phyloP scores from a whole-genome alignment of 2,797 vertebrate genomes.

The Dallia pectoralis region DNA sequence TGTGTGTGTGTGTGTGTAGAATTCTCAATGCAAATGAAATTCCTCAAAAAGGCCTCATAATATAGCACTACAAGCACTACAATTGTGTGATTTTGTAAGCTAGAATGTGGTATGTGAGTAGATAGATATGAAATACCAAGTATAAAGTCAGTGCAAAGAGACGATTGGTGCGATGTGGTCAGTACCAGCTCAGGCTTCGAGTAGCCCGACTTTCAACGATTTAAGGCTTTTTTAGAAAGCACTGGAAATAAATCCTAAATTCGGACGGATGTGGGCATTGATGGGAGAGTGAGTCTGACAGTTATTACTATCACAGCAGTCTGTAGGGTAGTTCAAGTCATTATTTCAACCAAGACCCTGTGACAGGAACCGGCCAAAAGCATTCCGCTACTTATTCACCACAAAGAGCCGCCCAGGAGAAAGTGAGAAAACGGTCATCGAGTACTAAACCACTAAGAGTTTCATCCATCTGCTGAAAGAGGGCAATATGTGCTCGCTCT shows the following conservation, averaged over 20 bases:
- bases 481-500: constrained; percentile 30
- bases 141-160: too few relatives aligned
- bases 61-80: too few relatives aligned
- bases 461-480: constrained; percentile 52
- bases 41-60: too few relatives aligned
- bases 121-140: too few relatives aligned
- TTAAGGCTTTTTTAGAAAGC: constrained; percentile 39
- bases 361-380: constrained; percentile 59
- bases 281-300: constrained; percentile 63
- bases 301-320: constrained; percentile 64
- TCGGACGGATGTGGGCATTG: constrained; percentile 58
- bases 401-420: constrained; percentile 59
- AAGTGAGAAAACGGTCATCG: constrained; percentile 54
- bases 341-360: constrained; percentile 66
- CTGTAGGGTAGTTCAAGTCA: constrained; percentile 60
- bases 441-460: constrained; percentile 55
- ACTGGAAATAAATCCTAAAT: constrained; percentile 66
- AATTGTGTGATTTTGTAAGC: too few relatives aligned
- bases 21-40: too few relatives aligned
- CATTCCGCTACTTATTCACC: constrained; percentile 51
- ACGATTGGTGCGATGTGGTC: background rate
- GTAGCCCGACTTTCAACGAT: constrained; percentile 31
- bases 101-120: too few relatives aligned
- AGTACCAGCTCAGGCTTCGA: constrained; percentile 30
- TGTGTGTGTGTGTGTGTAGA: too few relatives aligned